A percentile compares a stretch with the other conserved stretches of the same genome.
phyloP scores from a whole-genome alignment of 2,113 vertebrate species.

The Leuciscus idus region DNA sequence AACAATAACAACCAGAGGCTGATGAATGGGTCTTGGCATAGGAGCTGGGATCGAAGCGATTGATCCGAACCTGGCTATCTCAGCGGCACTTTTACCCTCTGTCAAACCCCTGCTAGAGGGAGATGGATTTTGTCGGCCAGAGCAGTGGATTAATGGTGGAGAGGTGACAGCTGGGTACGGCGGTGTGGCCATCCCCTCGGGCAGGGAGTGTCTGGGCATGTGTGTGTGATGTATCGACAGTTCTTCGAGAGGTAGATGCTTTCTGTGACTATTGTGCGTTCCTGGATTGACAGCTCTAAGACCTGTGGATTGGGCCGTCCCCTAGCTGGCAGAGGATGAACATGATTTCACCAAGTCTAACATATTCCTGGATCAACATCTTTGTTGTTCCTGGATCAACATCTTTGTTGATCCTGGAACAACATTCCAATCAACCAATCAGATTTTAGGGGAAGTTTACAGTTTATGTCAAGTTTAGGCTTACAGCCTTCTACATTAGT shows the following conservation, averaged over 20 bases:
- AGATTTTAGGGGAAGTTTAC: too few species aligned
- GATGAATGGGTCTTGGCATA: conserved; percentile 73
- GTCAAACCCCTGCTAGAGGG: conserved; percentile 76
- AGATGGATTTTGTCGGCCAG: conserved; percentile 77
- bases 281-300: conserved; percentile 13
- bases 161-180: conserved; percentile 49
- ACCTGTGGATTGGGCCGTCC: background rate
- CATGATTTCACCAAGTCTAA: too few species aligned
- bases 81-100: conserved; percentile 78
- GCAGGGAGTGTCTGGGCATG: conserved; percentile 30
- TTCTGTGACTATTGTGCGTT: conserved; percentile 42
- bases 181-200: conserved; percentile 45
- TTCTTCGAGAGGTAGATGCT: conserved; percentile 35
- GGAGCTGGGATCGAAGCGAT: conserved; percentile 76
- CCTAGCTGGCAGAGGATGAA: background rate
- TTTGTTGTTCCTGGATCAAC: too few species aligned
- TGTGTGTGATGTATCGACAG: conserved; percentile 41
- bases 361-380: too few species aligned
- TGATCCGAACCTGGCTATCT: conserved; percentile 74
- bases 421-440: too few species aligned
- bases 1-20: conserved; percentile 68
- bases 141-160: conserved; percentile 78
- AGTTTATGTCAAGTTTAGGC: too few species aligned
- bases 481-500: too few species aligned
- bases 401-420: too few species aligned